Percentiles rank a stretch among this genome's conserved stretches.
phyloP scores from a whole-genome alignment of 2,113 vertebrate genomes.

The Solea solea region DNA sequence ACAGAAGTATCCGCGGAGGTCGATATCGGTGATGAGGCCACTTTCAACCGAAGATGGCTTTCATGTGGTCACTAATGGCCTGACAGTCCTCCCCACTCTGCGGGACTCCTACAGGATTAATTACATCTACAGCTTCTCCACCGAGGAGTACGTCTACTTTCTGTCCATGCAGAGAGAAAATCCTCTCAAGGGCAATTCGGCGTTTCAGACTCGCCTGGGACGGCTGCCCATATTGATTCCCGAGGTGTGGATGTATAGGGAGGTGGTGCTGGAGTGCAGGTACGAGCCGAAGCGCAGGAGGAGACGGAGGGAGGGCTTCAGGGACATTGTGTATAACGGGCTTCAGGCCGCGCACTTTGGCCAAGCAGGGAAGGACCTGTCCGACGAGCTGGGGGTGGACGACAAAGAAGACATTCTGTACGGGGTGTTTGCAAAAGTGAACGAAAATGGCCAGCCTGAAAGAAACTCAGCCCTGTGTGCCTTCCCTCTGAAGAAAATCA shows the following conservation, averaged over 20 bases:
- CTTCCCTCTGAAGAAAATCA: conserved; percentile 82
- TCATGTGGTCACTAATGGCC: conserved; percentile 46
- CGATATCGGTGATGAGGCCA: conserved; percentile 86
- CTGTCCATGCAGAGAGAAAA: conserved; percentile 86
- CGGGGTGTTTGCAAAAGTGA: conserved; percentile 83
- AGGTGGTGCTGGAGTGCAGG: conserved; percentile 89
- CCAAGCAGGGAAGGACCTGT: conserved; percentile 77
- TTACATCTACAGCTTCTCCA: conserved; percentile 88
- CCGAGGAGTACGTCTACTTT: conserved; percentile 85
- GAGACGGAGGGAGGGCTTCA: conserved; percentile 34
- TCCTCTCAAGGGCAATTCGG: background rate
- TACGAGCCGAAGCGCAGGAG: conserved; percentile 85
- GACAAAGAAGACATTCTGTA: conserved; percentile 84
- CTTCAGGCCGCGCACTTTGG: conserved; percentile 88
- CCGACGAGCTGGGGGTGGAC: conserved; percentile 76
- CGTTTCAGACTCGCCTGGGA: conserved; percentile 86
- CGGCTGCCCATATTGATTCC: conserved; percentile 78
- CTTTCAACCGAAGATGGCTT: conserved; percentile 88
- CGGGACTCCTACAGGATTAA: conserved; percentile 84
- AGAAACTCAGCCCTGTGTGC: conserved; percentile 88
- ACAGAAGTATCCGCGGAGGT: conserved; percentile 81
- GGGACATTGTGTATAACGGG: conserved; percentile 82
- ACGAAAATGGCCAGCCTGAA: conserved; percentile 21
- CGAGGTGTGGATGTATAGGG: conserved; percentile 85
- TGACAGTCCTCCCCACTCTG: conserved; percentile 85